Base-by-base conservation (phyloP, 1,140 invertebrate genomes). In the Zaprionus africanus region DNA sequence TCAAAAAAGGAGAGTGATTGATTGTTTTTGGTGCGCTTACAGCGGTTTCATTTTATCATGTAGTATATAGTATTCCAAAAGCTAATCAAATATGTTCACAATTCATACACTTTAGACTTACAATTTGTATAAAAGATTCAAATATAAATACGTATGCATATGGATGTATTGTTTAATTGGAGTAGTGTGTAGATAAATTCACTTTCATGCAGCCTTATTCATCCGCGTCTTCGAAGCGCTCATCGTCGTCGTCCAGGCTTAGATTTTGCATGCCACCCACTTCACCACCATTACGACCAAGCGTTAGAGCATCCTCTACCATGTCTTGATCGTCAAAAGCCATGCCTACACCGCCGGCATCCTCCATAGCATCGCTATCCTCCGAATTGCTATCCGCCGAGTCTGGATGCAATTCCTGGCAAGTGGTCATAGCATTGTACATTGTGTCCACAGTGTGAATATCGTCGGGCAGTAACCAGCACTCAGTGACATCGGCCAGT, bases 201-300 rank as follows among this genome's bases (percentile, higher is more conserved):
- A 43, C 46, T 68, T 34, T 26, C 26, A n/a, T 19, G 62, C 53
- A 74, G 43, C 31, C 72, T 91, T 69, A 92, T 63, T 92, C 91
- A 46, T 92, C 91, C n/a, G 91, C 91, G 64, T 92, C 91, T 13
- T 92, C 91, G 34, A 92, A 92, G 9, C 88, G 82, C 31, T 92
- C 87, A 46, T 91, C 91, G 31, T 90, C 91, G 60, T 91, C 87
- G 15, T 92, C 85, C 24, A 92, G 63, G 58, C 78, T 92, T 19
- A 92, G 69, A 66, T 91, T 91, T 17, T 86, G 88, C 77, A 92
- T 85, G 12, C 82, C 81, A 17, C 84, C 83, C 15, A 76, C 66
- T 51, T 71, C 81, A 34, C 64, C 81, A 0, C 81, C 85, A 24
- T 90, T 88, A 0, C 77, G 81, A 0, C 81, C 85, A 4, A 90